Conservation (phyloP, 2,888 invertebrate genomes). For the Fragum whitleyi region DNA sequence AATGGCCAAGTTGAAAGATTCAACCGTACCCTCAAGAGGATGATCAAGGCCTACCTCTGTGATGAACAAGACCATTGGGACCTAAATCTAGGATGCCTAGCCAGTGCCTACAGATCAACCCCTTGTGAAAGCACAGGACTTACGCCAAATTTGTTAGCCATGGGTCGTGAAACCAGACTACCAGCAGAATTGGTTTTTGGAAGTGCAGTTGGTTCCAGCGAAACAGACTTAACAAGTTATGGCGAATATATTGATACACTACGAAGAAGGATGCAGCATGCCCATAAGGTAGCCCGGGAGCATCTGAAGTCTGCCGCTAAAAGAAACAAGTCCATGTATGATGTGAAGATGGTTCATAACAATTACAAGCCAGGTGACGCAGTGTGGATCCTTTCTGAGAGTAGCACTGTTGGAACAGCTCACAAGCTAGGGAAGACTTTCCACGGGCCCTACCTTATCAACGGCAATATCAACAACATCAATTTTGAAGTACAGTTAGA, state of each 20-base stretch:
- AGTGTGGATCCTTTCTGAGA: conserved; percentile 1
- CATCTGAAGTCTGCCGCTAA: conserved; percentile 13
- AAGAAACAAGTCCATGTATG: conserved; percentile 38
- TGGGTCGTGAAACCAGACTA: conserved; percentile 55
- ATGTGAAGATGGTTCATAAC: conserved; percentile 13
- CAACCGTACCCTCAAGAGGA: conserved; percentile 43
- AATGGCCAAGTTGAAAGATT: conserved; percentile 58
- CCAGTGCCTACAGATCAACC: conserved; percentile 55
- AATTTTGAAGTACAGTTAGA: conserved; percentile 21
- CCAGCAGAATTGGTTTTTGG: conserved; percentile 52
- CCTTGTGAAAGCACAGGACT: conserved; percentile 47
- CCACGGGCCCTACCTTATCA: conserved; percentile 13
- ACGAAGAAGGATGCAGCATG: conserved; percentile 1
- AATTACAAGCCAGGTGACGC: conserved; percentile 3
- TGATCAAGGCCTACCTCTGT: conserved; percentile 51
- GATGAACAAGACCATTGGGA: conserved; percentile 55
- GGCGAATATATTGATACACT: conserved; percentile 23
- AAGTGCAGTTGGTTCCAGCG: background rate
- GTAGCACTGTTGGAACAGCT: background rate
- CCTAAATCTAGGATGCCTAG: conserved; percentile 43
- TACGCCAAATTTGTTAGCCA: conserved; percentile 56
- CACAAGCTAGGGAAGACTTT: conserved; percentile 8
- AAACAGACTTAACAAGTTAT: background rate
- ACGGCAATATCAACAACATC: background rate
- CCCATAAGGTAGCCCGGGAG: conserved; percentile 35